Percentiles rank a stretch among this genome's conserved stretches.
These are phyloP conservation scores for Austrofundulus limnaeus DNA, from an alignment of 2,113 vertebrate species.

Conservation along the genomic window DNA sequence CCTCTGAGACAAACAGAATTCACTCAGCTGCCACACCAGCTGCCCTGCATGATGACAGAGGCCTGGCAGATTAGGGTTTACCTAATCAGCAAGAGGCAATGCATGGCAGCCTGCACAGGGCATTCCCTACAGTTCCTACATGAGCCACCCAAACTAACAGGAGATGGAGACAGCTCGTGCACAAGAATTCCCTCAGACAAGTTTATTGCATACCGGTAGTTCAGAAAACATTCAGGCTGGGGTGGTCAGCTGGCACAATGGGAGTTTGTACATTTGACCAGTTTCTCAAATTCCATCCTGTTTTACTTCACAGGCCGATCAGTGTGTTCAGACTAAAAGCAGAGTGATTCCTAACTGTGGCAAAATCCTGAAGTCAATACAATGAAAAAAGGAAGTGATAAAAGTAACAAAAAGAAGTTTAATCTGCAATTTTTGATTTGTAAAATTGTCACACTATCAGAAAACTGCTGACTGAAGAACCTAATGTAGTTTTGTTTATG, in stretches of 20 bases:
- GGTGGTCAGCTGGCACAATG: neutral
- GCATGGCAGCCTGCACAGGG: constrained; percentile 11
- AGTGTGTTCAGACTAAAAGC: neutral
- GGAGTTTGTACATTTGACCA: too few relatives aligned
- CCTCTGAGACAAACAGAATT: constrained; percentile 34
- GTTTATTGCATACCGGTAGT: constrained; percentile 17
- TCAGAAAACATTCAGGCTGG: constrained; percentile 7
- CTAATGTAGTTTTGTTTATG: too few relatives aligned
- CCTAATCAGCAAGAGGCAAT: constrained; percentile 34
- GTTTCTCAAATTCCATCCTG: constrained; percentile 1
- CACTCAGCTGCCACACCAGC: constrained; percentile 21
- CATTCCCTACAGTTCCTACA: constrained; percentile 1
- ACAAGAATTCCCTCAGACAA: constrained; percentile 6
- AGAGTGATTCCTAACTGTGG: neutral
- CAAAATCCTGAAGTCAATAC: neutral
- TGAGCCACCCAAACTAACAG: neutral
- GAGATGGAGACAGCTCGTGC: constrained; percentile 8
- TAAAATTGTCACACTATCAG: too few relatives aligned
- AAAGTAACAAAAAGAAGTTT: too few relatives aligned
- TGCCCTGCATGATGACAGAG: constrained; percentile 26
- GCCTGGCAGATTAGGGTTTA: constrained; percentile 18
- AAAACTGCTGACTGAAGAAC: too few relatives aligned
- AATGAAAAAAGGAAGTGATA: too few relatives aligned
- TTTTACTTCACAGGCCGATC: neutral
- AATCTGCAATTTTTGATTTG: too few relatives aligned